Base-by-base conservation (phyloP, 2,113 vertebrate genomes). In the Rhagologus leucostigma region DNA sequence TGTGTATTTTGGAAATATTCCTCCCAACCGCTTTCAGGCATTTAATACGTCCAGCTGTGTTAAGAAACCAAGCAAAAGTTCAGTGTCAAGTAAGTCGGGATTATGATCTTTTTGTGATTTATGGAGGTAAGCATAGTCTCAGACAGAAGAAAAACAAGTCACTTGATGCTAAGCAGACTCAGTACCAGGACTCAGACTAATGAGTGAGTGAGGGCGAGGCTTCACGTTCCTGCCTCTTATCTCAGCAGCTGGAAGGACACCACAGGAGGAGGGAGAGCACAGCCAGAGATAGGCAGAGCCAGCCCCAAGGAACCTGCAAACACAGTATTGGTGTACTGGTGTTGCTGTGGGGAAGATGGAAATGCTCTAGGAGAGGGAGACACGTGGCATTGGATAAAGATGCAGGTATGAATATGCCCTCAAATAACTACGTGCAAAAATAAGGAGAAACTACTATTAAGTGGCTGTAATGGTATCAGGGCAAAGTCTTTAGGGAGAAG, bases 101-200 rank as follows among this genome's bases (percentile, higher is more conserved):
- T 93, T 91, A 93, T 92, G 88, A 76, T 86, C 67, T 89, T 52
- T 62, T 65, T 79, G 79, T 94, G 74, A 97, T 92, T 92, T 90
- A 76, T 88, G 86, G 71, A 96, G 69, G 89, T 88, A 97, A 96
- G 89, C 65, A 93, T 9, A 63, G 80, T 56, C 91, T 97, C 86
- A 83, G 91, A 95, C 76, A 91, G 85, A 90, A 95, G 92, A 93
- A 97, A 97, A 97, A 95, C 92, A 97, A 96, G 91, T 62, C 80
- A 70, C 23, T 93, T 97, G 97, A 98, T 70, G 82, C 52, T 96
- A 97, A 97, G 88, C 97, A 97, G 98, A 95, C 63, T 24, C 85
- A 29, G 94, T 47, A 89, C 89, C 88, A 92, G 84, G 47, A 57
- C 94, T 95, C 89, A 83, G 95, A 69, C 89, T 97, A 94, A 97